phyloP scores from a whole-genome alignment of 2,113 vertebrate genomes.

The Pogonocichla stellata region DNA sequence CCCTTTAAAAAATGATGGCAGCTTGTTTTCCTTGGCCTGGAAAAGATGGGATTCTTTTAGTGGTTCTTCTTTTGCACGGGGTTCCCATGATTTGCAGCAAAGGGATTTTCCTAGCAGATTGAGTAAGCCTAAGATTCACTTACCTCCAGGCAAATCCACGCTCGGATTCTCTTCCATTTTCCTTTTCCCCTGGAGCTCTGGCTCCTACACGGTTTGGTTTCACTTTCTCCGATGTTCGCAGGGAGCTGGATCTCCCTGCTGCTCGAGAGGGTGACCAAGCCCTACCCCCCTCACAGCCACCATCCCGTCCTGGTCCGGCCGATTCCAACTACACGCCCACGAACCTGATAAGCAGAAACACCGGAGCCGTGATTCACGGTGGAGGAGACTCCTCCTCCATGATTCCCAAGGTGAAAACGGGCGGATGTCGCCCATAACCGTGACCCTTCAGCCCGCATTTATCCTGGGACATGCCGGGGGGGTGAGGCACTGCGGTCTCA shows the following conservation, averaged over 20 bases:
- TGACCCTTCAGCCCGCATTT: background rate
- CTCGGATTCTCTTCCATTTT: constrained; percentile 55
- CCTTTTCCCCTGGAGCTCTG: background rate
- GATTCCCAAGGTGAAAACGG: background rate
- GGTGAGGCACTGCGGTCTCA: background rate
- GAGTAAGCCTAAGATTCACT: background rate
- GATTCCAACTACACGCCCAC: background rate
- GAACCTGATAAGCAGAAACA: background rate
- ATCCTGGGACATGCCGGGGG: background rate
- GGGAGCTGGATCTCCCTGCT: background rate
- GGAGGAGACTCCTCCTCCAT: background rate
- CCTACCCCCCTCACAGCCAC: background rate
- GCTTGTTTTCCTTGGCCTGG: background rate
- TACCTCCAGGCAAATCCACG: constrained; percentile 20
- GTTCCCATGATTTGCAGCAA: background rate
- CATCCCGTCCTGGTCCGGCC: constrained; percentile 3
- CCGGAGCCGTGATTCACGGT: background rate
- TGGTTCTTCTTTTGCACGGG: background rate
- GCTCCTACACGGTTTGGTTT: background rate
- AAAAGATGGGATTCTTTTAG: background rate
- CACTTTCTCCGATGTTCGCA: constrained; percentile 8
- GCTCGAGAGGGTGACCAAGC: background rate
- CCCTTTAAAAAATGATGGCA: background rate
- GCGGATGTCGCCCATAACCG: background rate
- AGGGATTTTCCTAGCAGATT: background rate